Percentiles rank a stretch among this genome's conserved stretches.
phyloP scores from a whole-genome alignment of 2,113 vertebrate species.

The Daubentonia madagascariensis region DNA sequence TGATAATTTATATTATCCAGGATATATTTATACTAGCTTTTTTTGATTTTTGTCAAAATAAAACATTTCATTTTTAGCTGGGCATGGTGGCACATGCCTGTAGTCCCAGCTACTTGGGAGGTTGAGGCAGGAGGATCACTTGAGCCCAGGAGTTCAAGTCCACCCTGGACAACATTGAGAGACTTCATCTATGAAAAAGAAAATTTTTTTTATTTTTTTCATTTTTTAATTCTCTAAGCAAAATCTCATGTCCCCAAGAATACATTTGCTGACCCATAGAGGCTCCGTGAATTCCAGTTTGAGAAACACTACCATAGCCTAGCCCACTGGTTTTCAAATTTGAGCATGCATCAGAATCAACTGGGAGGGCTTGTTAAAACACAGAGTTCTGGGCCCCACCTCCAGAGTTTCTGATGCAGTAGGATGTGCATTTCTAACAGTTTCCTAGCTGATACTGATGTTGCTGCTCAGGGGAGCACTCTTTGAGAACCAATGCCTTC shows the following conservation, averaged over 20 bases:
- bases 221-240: not conserved
- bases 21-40: not conserved
- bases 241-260: not conserved
- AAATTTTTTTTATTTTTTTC: not conserved
- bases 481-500: not conserved
- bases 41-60: not conserved
- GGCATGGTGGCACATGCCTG: not conserved
- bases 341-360: not conserved
- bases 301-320: not conserved
- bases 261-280: not conserved
- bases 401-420: not conserved
- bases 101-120: not conserved
- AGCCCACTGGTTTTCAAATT: not conserved
- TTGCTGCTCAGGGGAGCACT: not conserved
- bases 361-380: not conserved
- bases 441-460: not conserved
- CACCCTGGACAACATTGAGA: not conserved
- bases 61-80: not conserved
- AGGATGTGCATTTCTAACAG: not conserved
- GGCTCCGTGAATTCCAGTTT: not conserved
- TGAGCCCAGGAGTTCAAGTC: not conserved
- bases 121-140: not conserved
- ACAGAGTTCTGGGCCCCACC: not conserved
- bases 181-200: not conserved
- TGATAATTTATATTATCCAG: not conserved